A percentile compares a stretch with the other conserved stretches of the same genome.
These are phyloP conservation scores for Dermochelys coriacea DNA, from an alignment of 2,797 vertebrate genomes.

Conservation along the genomic window DNA sequence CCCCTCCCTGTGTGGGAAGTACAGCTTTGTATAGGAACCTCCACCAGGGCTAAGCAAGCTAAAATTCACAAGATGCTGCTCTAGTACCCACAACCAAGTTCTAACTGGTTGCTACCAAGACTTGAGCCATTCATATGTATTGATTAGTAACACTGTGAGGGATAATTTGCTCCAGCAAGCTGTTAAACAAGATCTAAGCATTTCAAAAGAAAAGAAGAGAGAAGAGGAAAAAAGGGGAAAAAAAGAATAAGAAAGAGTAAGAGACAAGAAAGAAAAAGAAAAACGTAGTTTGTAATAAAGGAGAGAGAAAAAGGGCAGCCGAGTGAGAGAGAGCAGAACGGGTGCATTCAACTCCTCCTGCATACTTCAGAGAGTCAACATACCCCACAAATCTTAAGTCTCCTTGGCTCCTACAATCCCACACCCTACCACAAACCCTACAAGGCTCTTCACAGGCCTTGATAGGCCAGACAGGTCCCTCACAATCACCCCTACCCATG, in stretches of 20 bases:
- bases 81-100: slow-evolving; percentile 47
- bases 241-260: too few species aligned
- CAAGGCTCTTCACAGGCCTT: neutral
- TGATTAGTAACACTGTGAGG: neutral
- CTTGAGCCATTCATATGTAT: neutral
- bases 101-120: slow-evolving; percentile 65
- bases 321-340: neutral
- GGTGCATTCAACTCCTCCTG: neutral
- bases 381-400: neutral
- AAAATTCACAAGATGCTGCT: neutral
- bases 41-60: neutral
- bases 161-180: neutral
- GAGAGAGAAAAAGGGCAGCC: neutral
- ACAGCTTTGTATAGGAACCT: accelerated
- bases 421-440: neutral
- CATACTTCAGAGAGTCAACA: neutral
- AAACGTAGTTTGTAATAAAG: neutral
- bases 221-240: too few species aligned
- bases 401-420: neutral
- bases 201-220: neutral
- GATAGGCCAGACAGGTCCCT: neutral
- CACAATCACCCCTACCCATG: slow-evolving; percentile 15
- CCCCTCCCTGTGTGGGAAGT: neutral
- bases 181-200: neutral
- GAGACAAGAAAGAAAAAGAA: neutral